Conservation (phyloP, 1,140 invertebrate genomes). For the Pemphigus obesinymphae region DNA sequence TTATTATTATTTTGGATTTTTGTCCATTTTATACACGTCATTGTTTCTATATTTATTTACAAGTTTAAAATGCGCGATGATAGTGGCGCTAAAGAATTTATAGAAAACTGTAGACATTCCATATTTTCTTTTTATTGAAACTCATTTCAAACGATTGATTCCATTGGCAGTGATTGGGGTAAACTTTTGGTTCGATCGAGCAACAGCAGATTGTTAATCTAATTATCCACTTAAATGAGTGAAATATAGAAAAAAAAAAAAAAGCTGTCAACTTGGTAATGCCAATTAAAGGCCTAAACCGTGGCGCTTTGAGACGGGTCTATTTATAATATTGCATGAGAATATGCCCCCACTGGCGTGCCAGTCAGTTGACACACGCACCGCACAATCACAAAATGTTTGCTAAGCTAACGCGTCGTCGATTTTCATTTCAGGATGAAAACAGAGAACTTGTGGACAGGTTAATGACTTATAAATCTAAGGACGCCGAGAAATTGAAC, state of each 20-base stretch:
- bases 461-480: constrained; percentile 84
- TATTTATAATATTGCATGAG: constrained; percentile 20
- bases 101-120: too few relatives aligned
- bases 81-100: too few relatives aligned
- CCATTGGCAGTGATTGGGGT: too few relatives aligned
- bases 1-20: too few relatives aligned
- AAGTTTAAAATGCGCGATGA: too few relatives aligned
- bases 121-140: too few relatives aligned
- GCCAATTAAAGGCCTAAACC: constrained; percentile 26
- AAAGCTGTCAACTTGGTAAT: not conserved
- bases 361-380: constrained; percentile 16
- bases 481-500: constrained; percentile 90
- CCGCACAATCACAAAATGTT: constrained; percentile 8
- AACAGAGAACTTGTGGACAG: constrained; percentile 80
- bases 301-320: constrained; percentile 2
- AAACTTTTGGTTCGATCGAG: too few relatives aligned
- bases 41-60: too few relatives aligned
- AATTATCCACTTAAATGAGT: not conserved
- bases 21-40: too few relatives aligned
- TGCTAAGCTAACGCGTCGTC: constrained; percentile 25
- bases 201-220: not conserved
- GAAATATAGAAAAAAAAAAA: not conserved
- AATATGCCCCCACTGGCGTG: constrained; percentile 2
- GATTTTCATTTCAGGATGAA: constrained; percentile 67
- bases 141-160: too few relatives aligned